Base-by-base conservation (phyloP, 2,888 invertebrate species). In the Chrysolina haemoptera region DNA sequence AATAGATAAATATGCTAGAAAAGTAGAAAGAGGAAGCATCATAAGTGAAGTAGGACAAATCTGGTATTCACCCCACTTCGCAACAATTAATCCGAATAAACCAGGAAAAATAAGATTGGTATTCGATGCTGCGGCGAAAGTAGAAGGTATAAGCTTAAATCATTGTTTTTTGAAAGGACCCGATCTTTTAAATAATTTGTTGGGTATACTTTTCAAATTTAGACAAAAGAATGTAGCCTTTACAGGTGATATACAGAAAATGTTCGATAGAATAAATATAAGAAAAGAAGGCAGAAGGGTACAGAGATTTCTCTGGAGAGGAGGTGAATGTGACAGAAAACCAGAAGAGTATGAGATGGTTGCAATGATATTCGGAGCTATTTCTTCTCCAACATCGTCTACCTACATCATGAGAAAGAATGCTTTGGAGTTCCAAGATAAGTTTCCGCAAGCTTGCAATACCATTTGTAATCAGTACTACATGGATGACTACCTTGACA, bases 281-380 rank as follows among this genome's bases (percentile, higher is more conserved):
- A 18, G 62, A 16, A 14, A 62, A 62, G 27, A 62, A 62, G 62
- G 27, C 40, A 62, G 35, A 62, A 9, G n/a, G 6, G 35, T 40
- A 16, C 62, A 62, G 22, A 35, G 27, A 62, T 62, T 62, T 35
- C n/a, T 62, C n/a, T 62, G 27, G 35, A 62, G 62, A 62, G n/a
- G 35, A 11, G n/a, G 35, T 5, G 35, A 62, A 35, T 14, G 27
- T 4, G 12, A 27, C 40, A 18, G 35, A 35, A n/a, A 27, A 35
- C 9, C 22, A 2, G 35, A 62, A 16, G 62, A 62, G 12, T 62
- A 62, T 35, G 62, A 62, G 27, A 62, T 62, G 62, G 40, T 62
- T 35, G 12, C 62, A 14, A 35, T 35, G 62, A 22, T 62, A 35
- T 27, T 62, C 22, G 62, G 62, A 62, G 62, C 62, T 35, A 16